Conservation (phyloP, 2,888 invertebrate genomes). For the Portevinia maculata region DNA sequence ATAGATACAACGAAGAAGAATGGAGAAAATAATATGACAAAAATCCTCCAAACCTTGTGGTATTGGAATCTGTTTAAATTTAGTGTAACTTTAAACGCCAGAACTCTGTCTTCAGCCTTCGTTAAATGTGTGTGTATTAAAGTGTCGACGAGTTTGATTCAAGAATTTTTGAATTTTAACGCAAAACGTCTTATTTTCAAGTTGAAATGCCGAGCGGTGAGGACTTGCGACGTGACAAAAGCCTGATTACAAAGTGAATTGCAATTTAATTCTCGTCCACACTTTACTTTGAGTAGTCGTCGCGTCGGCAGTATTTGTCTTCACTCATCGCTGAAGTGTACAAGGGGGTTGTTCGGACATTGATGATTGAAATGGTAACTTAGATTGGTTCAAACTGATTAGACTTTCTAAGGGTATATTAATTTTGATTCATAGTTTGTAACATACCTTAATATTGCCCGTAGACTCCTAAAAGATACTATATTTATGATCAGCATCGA, state of each 20-base stretch:
- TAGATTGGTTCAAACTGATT: conserved; percentile 17
- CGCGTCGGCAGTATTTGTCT: not conserved
- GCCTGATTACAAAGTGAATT: conserved; percentile 45
- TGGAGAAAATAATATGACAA: no score
- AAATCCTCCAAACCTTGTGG: no score
- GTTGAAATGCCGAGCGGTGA: conserved; percentile 8
- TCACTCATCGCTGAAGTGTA: conserved; percentile 2
- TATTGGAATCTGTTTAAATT: conserved; percentile 64
- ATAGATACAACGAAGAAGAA: no score
- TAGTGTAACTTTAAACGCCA: conserved; percentile 24
- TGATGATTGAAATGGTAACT: conserved; percentile 24
- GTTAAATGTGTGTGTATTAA: no score
- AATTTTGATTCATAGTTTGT: no score
- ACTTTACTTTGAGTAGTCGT: not conserved
- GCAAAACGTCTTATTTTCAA: conserved; percentile 2
- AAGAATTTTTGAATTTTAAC: conserved; percentile 8
- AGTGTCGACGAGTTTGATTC: not conserved
- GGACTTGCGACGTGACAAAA: conserved; percentile 1
- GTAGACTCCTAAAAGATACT: no score
- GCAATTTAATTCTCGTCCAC: conserved; percentile 37
- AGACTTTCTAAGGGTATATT: no score
- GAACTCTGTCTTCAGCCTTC: not conserved
- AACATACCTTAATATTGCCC: no score
- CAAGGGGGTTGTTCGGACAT: not conserved
- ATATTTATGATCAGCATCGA: no score